phyloP scores from a whole-genome alignment of 2,113 vertebrate genomes.

The Ploceus nigricollis region DNA sequence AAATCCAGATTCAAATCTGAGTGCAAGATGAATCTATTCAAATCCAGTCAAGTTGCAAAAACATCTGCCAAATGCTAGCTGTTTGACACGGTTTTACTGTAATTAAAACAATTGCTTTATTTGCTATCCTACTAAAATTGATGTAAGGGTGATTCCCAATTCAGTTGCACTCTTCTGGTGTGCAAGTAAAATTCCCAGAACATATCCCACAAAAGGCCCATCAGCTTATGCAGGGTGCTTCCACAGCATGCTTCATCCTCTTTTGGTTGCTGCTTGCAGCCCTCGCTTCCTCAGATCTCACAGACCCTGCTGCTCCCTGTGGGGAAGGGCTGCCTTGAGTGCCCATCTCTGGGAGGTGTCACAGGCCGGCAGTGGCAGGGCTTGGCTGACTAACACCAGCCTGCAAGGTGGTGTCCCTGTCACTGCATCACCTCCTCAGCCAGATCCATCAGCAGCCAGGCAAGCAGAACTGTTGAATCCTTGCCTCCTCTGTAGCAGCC shows the following conservation, averaged over 20 bases:
- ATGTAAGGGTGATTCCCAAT: not conserved
- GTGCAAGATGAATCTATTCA: not conserved
- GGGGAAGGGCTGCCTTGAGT: not conserved
- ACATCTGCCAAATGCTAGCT: not conserved
- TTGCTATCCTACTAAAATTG: not conserved
- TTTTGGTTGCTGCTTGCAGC: not conserved
- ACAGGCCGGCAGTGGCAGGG: not conserved
- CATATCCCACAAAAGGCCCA: not conserved
- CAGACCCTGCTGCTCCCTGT: fast-evolving
- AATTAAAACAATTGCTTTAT: not conserved
- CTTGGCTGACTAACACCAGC: not conserved
- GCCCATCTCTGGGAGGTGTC: not conserved
- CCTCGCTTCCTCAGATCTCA: not conserved
- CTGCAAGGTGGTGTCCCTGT: fast-evolving
- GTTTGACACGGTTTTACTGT: not conserved
- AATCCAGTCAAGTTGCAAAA: not conserved
- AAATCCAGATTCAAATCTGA: not conserved
- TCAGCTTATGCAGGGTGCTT: not conserved
- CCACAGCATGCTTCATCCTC: fast-evolving
- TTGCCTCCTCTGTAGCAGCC: not conserved
- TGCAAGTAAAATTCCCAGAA: not conserved
- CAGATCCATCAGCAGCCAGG: not conserved
- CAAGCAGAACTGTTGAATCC: not conserved
- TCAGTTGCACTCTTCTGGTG: not conserved
- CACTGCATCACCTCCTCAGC: not conserved